Percentiles rank a stretch among this genome's conserved stretches.
phyloP scores from a whole-genome alignment of 1,140 invertebrate species.

The Bemisia tabaci region DNA sequence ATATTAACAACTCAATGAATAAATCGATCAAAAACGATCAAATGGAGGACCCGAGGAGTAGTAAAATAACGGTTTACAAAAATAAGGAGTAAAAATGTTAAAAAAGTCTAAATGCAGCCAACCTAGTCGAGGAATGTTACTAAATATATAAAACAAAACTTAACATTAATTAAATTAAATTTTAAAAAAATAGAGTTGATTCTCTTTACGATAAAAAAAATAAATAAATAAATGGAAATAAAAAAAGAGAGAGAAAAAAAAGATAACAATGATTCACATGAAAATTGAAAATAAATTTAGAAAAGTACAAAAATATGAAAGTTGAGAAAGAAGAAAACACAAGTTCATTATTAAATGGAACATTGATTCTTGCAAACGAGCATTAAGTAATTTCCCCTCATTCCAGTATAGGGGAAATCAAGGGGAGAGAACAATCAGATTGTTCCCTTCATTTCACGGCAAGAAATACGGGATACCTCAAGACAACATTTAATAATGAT shows the following conservation, averaged over 20 bases:
- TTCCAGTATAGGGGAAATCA: too few species aligned
- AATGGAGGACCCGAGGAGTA: neutral
- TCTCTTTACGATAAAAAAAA: constrained; percentile 1
- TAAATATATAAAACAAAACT: neutral
- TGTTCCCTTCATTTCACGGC: too few species aligned
- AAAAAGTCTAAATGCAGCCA: neutral
- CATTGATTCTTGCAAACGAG: too few species aligned
- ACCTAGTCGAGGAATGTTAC: neutral
- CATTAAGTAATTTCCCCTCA: too few species aligned
- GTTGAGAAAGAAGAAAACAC: too few species aligned
- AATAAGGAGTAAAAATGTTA: neutral
- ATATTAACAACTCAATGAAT: neutral
- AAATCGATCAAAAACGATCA: neutral
- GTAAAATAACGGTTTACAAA: neutral
- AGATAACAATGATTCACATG: neutral
- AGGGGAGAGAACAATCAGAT: too few species aligned
- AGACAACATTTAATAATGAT: too few species aligned
- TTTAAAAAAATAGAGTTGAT: neutral
- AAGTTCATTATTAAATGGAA: too few species aligned
- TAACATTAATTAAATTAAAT: neutral
- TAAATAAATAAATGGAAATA: neutral
- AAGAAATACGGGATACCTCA: too few species aligned
- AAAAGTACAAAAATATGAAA: too few species aligned
- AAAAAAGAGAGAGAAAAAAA: neutral
- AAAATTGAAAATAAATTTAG: too few species aligned